Evolutionary conservation across 2,113 vertebrate genomes (phyloP).

Genomic region (Rhipidura dahli): DNA sequence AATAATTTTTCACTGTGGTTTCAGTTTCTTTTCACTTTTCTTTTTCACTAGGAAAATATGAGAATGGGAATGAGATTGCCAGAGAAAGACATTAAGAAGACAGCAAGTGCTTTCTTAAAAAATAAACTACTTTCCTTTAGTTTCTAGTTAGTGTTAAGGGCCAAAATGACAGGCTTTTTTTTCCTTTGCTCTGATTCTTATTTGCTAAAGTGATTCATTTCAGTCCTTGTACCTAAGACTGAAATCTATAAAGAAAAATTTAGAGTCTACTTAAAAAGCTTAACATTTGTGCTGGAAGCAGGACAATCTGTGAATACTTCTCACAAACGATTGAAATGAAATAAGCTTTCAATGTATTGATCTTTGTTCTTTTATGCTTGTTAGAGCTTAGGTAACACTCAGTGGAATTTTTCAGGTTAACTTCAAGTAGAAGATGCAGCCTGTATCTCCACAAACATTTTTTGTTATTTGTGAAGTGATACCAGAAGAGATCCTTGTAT

Average conservation of each 20-base stretch:
- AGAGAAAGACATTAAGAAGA: not conserved
- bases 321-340: not conserved
- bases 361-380: not conserved
- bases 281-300: not conserved
- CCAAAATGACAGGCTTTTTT: not conserved
- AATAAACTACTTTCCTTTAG: not conserved
- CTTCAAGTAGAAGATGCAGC: not conserved
- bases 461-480: not conserved
- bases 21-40: not conserved
- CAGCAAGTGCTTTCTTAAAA: not conserved
- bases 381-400: not conserved
- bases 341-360: not conserved
- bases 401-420: not conserved
- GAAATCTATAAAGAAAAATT: not conserved
- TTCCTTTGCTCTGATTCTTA: not conserved
- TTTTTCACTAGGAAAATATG: not conserved
- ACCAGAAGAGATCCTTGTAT: not conserved
- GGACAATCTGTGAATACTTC: not conserved
- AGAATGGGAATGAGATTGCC: not conserved
- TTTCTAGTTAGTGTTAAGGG: not conserved
- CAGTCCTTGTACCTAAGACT: not conserved
- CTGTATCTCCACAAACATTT: not conserved
- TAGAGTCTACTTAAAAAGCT: not conserved
- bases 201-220: not conserved
- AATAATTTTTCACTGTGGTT: not conserved